Evolutionary conservation across 2,113 vertebrate genomes (phyloP), one percentile per base, ranked within the genome.

Genomic region (Choloepus hoffmanni): DNA sequence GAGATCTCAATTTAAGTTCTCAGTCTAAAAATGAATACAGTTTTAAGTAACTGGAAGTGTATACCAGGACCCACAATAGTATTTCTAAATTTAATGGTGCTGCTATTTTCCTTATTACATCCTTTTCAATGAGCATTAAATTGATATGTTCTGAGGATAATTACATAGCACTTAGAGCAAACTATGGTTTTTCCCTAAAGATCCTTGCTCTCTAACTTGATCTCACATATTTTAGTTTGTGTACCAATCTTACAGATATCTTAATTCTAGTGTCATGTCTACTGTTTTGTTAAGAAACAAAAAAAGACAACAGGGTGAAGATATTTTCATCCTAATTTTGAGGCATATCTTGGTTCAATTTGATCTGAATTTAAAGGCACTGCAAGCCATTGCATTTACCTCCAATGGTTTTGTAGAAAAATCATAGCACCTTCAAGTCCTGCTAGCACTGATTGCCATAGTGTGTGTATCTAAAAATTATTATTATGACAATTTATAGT

Each of bases 1-100:
- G 12, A n/a, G 89, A 81, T 87, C 78, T 95, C 33, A 36, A 50
- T n/a, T 94, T 79, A 73, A 91, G 94, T 94, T 79, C 90, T 97
- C 91, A 93, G 96, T 96, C 95, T 72, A 65, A 70, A 85, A 96
- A 33, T 26, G 58, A 90, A 0, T 0, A 45, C 76, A 28, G 77
- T 84, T 97, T 76, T 77, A 74, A 73, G 4, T 74, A 77, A 55
- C 30, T 45, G n/a, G 15, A 9, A 83, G 0, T 33, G 2, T 30
- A 16, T 45, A 50, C 63, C 58, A 0, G 0, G 58, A 5, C 50
- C 85, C 65, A 76, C 62, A 50, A 13, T 48, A 90, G 43, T 16
- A 18, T 82, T 92, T 95, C 55, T 26, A 45, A n/a, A 93, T 0
- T 43, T 45, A 30, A 84, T 48, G 33, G 84, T 62, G 21, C 70